A percentile compares a stretch with the other conserved stretches of the same genome.
phyloP scores from a whole-genome alignment of 1,140 invertebrate species.

The Adelges cooleyi region DNA sequence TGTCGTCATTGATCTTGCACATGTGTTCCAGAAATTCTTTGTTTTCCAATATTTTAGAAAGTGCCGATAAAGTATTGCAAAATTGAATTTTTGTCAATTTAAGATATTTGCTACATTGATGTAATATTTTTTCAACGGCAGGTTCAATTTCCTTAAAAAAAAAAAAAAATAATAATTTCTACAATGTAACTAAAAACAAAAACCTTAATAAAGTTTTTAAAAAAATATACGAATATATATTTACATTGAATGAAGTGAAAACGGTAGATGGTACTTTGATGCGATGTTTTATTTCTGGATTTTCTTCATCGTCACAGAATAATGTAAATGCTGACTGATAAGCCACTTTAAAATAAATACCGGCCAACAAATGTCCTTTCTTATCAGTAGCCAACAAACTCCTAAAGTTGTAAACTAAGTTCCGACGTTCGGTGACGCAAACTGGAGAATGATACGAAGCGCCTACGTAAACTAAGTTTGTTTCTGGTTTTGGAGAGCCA shows the following conservation, averaged over 20 bases:
- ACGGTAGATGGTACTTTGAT: conserved; percentile 11
- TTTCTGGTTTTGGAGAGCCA: conserved; percentile 36
- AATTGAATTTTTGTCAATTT: conserved; percentile 2
- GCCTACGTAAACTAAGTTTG: conserved; percentile 61
- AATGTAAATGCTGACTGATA: conserved; percentile 11
- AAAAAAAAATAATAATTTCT: too few species aligned
- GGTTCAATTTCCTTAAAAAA: not conserved
- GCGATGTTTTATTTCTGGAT: conserved; percentile 8
- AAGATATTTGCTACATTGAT: conserved; percentile 7
- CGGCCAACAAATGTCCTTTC: conserved; percentile 66
- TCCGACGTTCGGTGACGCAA: conserved; percentile 74
- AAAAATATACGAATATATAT: too few species aligned
- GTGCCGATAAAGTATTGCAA: not conserved
- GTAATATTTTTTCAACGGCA: conserved; percentile 3
- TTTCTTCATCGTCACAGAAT: conserved; percentile 14
- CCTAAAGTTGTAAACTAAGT: conserved; percentile 74
- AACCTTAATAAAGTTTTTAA: too few species aligned
- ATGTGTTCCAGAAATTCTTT: conserved; percentile 5
- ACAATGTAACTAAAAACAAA: too few species aligned
- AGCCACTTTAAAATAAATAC: conserved; percentile 57
- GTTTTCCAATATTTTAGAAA: conserved; percentile 16
- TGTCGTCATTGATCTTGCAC: conserved; percentile 22
- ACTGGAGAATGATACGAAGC: conserved; percentile 67
- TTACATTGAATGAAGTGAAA: not conserved
- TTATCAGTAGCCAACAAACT: conserved; percentile 66